Evolutionary conservation across 2,888 invertebrate species (phyloP), one percentile per base, ranked within the genome.

Genomic region (Acrobasis suavella): DNA sequence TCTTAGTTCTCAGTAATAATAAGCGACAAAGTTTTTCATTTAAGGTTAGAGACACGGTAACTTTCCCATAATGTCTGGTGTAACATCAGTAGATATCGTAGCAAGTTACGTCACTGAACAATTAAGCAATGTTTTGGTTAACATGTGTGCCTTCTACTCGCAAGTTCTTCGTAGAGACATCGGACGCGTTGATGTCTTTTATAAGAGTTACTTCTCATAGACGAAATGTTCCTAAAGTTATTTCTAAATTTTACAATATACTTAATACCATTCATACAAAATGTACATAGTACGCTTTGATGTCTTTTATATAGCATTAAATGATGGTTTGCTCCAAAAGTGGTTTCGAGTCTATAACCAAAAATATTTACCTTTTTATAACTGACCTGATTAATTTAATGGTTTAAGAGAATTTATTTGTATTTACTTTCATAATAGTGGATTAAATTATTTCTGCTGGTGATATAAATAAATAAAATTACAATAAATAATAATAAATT

Each of bases 41-140:
- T 46, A 17, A 46, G 56, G 56, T 42, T 17, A 42, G 42, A 42
- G 14, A 42, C 56, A 56, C 7, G 56, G 56, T 17, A 42, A 56
- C 56, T 56, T 56, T 56, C 56, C 42, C 56, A 56, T 56, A 22
- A 56, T 8, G 12, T 17, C 42, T 56, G 56, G 17, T 42, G 39
- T 39, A 39, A 46, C 46, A 46, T 46, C 46, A 14, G 42, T 12
- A 14, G 46, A 14, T 46, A 46, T 46, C n/a, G 7, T 46, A n/a
- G 46, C n/a, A 46, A 46, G 56, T 56, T 56, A 16, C 56, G 16
- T 56, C 56, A 56, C n/a, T 56, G n/a, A 12, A 16, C 42, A 42
- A 22, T 46, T 14, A 56, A 39, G 42, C 42, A 42, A 39, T 55
- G 55, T 55, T 38, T 55, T 55, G 39, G 39, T 55, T 39, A 55